These are phyloP conservation scores for Nephrotoma appendiculata DNA, from an alignment of 2,888 invertebrate species.

Conservation along the genomic window DNA sequence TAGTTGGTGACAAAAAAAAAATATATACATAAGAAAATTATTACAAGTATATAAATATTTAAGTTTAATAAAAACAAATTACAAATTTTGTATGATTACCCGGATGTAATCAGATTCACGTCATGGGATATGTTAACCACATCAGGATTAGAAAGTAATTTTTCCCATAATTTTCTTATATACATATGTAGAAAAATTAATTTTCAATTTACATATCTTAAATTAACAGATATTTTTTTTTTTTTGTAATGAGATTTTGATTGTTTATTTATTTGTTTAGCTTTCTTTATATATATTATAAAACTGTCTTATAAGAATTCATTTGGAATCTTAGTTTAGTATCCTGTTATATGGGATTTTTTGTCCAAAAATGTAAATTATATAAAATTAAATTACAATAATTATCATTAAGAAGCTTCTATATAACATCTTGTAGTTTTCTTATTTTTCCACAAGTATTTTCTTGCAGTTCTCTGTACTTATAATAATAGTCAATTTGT, in stretches of 20 bases:
- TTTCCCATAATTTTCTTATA: neutral
- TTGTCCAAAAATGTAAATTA: neutral
- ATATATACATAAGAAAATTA: neutral
- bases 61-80: neutral
- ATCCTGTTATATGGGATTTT: neutral
- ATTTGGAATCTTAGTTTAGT: neutral
- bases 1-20: neutral
- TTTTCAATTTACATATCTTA: slow-evolving; percentile 2
- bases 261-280: neutral
- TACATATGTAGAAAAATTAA: neutral
- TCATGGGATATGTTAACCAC: slow-evolving; percentile 1
- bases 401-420: slow-evolving; percentile 2
- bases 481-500: slow-evolving; percentile 3
- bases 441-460: neutral
- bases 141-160: slow-evolving; percentile 3
- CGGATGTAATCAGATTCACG: neutral
- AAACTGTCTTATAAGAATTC: neutral
- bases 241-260: slow-evolving; percentile 4
- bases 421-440: neutral
- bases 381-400: slow-evolving; percentile 2
- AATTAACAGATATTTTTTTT: neutral
- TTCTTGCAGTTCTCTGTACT: neutral
- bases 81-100: neutral
- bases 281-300: neutral
- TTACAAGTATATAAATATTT: neutral